phyloP scores from a whole-genome alignment of 2,888 invertebrate species.

The Drosophila meridiana region DNA sequence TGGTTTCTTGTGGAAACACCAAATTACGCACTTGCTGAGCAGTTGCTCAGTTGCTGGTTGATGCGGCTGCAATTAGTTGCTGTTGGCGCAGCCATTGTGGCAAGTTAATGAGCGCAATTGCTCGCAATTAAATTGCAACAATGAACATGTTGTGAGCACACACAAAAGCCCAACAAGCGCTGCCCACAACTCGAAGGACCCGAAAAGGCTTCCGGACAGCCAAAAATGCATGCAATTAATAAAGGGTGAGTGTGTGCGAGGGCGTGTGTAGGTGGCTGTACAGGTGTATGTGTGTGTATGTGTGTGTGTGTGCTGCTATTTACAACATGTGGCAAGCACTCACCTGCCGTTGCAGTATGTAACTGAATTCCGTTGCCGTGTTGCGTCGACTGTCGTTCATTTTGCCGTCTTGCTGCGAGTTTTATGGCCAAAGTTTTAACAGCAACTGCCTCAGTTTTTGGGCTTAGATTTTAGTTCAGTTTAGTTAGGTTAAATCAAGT shows the following conservation, averaged over 20 bases:
- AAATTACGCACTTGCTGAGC: slow-evolving; percentile 26
- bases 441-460: slow-evolving; percentile 35
- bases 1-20: slow-evolving; percentile 14
- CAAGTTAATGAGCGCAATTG: slow-evolving; percentile 66
- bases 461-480: slow-evolving; percentile 21
- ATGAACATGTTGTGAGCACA: slow-evolving; percentile 28
- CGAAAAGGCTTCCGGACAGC: slow-evolving; percentile 18
- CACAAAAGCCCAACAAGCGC: slow-evolving; percentile 13
- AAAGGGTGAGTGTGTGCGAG: slow-evolving; percentile 8
- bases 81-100: slow-evolving; percentile 29
- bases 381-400: slow-evolving; percentile 84
- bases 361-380: slow-evolving; percentile 85
- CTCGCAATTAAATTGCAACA: slow-evolving; percentile 68
- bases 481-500: slow-evolving; percentile 16
- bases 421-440: slow-evolving; percentile 55
- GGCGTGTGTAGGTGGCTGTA: not conserved
- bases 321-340: slow-evolving; percentile 38
- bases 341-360: slow-evolving; percentile 85
- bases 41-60: slow-evolving; percentile 5
- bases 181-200: slow-evolving; percentile 13
- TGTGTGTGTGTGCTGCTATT: not conserved
- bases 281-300: not conserved
- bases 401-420: slow-evolving; percentile 44
- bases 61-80: slow-evolving; percentile 38
- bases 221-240: slow-evolving; percentile 56